Evolutionary conservation across 2,113 vertebrate species (phyloP).

Genomic region (Phoxinus phoxinus): DNA sequence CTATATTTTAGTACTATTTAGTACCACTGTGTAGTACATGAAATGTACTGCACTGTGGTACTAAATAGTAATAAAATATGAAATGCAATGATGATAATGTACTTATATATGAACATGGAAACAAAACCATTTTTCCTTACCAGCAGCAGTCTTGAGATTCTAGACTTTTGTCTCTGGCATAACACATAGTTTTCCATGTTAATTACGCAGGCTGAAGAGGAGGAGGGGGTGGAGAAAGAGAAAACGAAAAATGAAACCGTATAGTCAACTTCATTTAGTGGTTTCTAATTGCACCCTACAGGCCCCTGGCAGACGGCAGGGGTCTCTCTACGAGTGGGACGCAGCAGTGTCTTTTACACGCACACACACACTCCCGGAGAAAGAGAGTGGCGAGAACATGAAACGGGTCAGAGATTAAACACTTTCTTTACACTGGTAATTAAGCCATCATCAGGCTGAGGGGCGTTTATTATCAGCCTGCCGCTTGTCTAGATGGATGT

Average conservation of each 20-base stretch:
- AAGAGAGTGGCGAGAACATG: constrained; percentile 53
- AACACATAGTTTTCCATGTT: constrained; percentile 52
- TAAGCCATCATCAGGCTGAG: constrained; percentile 56
- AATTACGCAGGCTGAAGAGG: constrained; percentile 54
- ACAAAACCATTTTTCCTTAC: background rate
- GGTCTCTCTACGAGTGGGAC: constrained; percentile 56
- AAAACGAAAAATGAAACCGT: constrained; percentile 56
- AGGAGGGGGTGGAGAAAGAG: constrained; percentile 48
- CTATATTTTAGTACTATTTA: background rate
- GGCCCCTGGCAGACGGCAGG: constrained; percentile 54
- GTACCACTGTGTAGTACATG: too few relatives aligned
- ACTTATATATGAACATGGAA: background rate
- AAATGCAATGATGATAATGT: background rate
- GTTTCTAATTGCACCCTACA: constrained; percentile 64
- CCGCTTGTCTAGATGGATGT: constrained; percentile 53
- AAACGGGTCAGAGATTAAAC: constrained; percentile 66
- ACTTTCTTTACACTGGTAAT: constrained; percentile 63
- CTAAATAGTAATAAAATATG: too few relatives aligned
- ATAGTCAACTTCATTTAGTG: constrained; percentile 61
- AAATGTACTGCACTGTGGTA: too few relatives aligned
- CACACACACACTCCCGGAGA: constrained; percentile 43
- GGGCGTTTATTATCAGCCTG: constrained; percentile 57
- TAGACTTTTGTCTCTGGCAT: constrained; percentile 36
- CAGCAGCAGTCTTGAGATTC: background rate
- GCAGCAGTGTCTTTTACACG: constrained; percentile 52